These are phyloP conservation scores for Nasonia vitripennis DNA, from an alignment of 1,140 invertebrate genomes.

Conservation along the genomic window DNA sequence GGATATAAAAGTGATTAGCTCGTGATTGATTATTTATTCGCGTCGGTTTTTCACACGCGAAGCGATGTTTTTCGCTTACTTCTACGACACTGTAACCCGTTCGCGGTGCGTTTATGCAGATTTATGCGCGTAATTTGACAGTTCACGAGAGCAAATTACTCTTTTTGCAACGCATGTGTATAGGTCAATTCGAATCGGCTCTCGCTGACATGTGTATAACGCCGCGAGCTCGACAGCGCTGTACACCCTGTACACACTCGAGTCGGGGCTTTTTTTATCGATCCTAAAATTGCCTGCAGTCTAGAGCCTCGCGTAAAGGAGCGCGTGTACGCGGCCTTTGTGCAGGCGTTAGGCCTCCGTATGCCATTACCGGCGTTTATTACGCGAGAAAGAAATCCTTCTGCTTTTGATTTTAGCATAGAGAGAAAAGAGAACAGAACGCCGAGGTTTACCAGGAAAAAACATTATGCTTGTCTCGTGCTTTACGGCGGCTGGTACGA, in stretches of 20 bases:
- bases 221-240: too few relatives aligned
- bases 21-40: not conserved
- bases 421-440: not conserved
- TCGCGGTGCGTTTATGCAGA: too few relatives aligned
- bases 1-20: not conserved
- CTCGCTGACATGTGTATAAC: not conserved
- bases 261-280: constrained; percentile 13
- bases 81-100: not conserved
- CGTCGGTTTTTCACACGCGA: not conserved
- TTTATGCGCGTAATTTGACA: too few relatives aligned
- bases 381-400: not conserved
- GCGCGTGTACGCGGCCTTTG: not conserved
- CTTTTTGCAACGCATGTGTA: too few relatives aligned
- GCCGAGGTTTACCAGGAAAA: not conserved
- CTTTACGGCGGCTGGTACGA: too few relatives aligned
- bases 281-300: constrained; percentile 14
- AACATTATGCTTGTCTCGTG: not conserved
- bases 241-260: too few relatives aligned
- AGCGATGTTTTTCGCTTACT: not conserved
- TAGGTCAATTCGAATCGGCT: too few relatives aligned
- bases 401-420: not conserved
- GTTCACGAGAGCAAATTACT: too few relatives aligned
- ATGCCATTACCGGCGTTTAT: not conserved
- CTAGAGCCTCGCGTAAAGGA: not conserved
- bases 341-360: not conserved